Evolutionary conservation across 2,888 invertebrate species (phyloP).

Genomic region (Drosophila anomalata): DNA sequence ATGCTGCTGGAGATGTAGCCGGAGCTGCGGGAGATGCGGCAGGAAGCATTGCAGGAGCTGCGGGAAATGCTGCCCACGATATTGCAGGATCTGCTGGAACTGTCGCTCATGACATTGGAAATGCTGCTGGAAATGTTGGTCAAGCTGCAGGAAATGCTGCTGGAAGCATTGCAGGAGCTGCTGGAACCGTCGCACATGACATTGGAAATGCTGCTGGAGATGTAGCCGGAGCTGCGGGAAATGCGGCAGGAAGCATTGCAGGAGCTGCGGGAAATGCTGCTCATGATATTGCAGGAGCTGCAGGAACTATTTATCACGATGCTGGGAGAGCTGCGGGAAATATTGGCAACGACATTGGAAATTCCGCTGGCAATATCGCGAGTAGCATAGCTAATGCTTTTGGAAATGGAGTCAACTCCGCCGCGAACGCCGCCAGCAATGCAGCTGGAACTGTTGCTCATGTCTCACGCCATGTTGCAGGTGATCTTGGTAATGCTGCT

Average conservation of each 20-base stretch:
- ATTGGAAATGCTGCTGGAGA: background rate
- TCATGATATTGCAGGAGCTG: constrained; percentile 2
- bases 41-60: constrained; percentile 1
- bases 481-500: constrained; percentile 7
- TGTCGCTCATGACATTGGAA: background rate
- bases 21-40: background rate
- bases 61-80: constrained; percentile 3
- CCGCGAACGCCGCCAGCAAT: constrained; percentile 13
- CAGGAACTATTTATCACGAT: constrained; percentile 9
- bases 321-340: background rate
- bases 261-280: constrained; percentile 2
- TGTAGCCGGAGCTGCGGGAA: background rate
- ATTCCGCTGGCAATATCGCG: background rate
- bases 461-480: background rate
- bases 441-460: constrained; percentile 9
- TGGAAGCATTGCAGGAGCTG: constrained; percentile 2
- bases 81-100: constrained; percentile 11
- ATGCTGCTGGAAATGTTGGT: background rate
- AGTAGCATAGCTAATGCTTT: background rate
- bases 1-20: background rate
- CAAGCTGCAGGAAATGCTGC: constrained; percentile 1
- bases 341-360: background rate
- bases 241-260: background rate
- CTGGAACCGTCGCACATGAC: background rate
- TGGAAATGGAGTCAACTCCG: constrained; percentile 3